Evolutionary conservation across 1,140 invertebrate species (phyloP).

Genomic region (Trachymyrmex septentrionalis): DNA sequence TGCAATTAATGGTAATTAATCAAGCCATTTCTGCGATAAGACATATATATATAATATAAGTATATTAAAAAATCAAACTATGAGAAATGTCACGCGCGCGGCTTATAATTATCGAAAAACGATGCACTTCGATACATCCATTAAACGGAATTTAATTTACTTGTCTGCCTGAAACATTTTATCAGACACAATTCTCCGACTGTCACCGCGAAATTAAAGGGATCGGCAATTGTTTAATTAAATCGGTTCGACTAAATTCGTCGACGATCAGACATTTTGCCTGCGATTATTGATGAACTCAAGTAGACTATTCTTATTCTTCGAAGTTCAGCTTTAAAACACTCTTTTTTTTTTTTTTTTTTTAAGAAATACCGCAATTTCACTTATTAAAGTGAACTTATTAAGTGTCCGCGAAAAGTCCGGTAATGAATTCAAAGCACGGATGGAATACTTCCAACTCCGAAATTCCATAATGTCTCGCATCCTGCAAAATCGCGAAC

Average conservation of each 20-base stretch:
- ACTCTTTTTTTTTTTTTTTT: conserved; percentile 1
- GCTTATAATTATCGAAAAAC: conserved; percentile 50
- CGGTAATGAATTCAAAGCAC: conserved; percentile 39
- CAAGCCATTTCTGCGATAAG: conserved; percentile 29
- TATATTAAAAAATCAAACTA: conserved; percentile 13
- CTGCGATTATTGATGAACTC: neutral
- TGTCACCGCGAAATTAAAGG: neutral
- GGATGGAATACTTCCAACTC: conserved; percentile 32
- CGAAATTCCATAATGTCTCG: conserved; percentile 38
- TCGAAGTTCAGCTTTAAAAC: neutral
- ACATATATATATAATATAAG: conserved; percentile 1
- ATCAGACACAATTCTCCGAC: neutral
- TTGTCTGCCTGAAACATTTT: conserved; percentile 29
- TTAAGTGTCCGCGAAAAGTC: conserved; percentile 3
- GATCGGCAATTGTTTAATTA: conserved; percentile 8
- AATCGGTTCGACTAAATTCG: conserved; percentile 17
- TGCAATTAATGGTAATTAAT: conserved; percentile 48
- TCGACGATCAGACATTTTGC: conserved; percentile 9
- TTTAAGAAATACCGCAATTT: conserved; percentile 7
- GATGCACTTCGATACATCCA: conserved; percentile 4
- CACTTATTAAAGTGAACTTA: conserved; percentile 31
- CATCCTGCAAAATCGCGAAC: neutral
- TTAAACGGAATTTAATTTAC: conserved; percentile 52
- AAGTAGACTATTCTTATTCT: neutral
- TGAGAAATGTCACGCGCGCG: conserved; percentile 10